Evolutionary conservation across 2,888 invertebrate genomes (phyloP), one percentile per base, ranked within the genome.

Genomic region (Hirtodrosophila cameraria): DNA sequence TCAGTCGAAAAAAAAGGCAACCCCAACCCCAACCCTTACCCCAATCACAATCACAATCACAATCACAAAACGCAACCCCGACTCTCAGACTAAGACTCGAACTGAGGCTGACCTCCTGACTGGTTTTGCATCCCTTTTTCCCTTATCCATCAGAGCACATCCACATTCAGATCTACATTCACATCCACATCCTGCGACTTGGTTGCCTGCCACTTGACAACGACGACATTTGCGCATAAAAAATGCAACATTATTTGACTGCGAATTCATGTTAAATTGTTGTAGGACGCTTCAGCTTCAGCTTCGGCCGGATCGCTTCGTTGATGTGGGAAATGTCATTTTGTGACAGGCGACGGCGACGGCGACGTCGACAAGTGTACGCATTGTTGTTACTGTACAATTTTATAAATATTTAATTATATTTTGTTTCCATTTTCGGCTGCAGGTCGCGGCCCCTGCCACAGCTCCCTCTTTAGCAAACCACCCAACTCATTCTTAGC

Each of bases 251-350:
- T 78, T 83, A 88, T 87, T 87, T 88, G 86, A 88, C 85, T 88
- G 78, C 73, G 84, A 88, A 88, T 88, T 87, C 87, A 88, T 87
- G 87, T 87, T 87, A 83, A 88, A 87, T 85, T 78, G 78, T 78
- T 88, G 80, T 77, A 75, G 72, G 72, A 64, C 54, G 61, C 57
- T 39, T 54, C 50, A 8, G 7, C 33, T 54, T 55, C 48, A 31
- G 18, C 52, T 48, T 31, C 41, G 25, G 8, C 53, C 41, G 43
- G 57, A 65, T 46, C 64, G 69, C 66, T 54, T 49, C 75, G 76
- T 77, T 88, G 88, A 88, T 88, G 87, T 88, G 88, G 88, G 88
- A 88, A 88, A 88, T 88, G 88, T 88, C 88, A 88, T 78, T 80
- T 70, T 84, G 81, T 88, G 87, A 88, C 87, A 87, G 88, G 64